Evolutionary conservation across 2,113 vertebrate genomes (phyloP), one percentile per base, ranked within the genome.

Genomic region (Crypturellus undulatus): DNA sequence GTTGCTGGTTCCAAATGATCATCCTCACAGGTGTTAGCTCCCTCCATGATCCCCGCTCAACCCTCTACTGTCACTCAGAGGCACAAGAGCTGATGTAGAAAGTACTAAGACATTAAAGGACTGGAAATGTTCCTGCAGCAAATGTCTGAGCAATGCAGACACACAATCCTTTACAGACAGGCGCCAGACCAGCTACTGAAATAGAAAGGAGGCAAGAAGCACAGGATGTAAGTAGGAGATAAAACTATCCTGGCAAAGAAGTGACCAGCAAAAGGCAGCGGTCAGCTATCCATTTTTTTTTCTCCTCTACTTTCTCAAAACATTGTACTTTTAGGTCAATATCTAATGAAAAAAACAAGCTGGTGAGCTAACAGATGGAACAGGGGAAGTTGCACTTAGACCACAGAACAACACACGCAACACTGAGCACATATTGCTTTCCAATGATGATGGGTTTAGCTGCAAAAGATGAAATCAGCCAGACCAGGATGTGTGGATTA

Each of bases 61-160:
- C 45, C 58, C 67, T 62, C 19, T 14, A 6, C 25, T 10, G 45
- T 59, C 86, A 79, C 34, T 63, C 59, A 5, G 10, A 49, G 1
- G 5, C 68, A 24, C 2, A 18, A 20, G 1, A 3, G 28, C 81
- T 83, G 82, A 6, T 82, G 91, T 82, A 40, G 3, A 14, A 71
- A 71, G 25, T 1, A 63, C 85, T 9, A 42, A 88, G 93, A 34
- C 0, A 1, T 36, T 72, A 10, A 79, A 70, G 87, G 76, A 3
- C 80, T 49, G 86, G 71, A 93, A 93, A 88, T 3, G 72, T 65
- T 95, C 88, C 89, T 38, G 56, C 92, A 96, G 91, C 83, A 77
- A 87, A 85, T 5, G 40, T 42, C 10, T 1, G 36, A 86, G 69
- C 0, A 34, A 38, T 71, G 58, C 62, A 64, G 75, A 63, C 28